phyloP scores from a whole-genome alignment of 2,797 vertebrate genomes.

The Psittacula echo region DNA sequence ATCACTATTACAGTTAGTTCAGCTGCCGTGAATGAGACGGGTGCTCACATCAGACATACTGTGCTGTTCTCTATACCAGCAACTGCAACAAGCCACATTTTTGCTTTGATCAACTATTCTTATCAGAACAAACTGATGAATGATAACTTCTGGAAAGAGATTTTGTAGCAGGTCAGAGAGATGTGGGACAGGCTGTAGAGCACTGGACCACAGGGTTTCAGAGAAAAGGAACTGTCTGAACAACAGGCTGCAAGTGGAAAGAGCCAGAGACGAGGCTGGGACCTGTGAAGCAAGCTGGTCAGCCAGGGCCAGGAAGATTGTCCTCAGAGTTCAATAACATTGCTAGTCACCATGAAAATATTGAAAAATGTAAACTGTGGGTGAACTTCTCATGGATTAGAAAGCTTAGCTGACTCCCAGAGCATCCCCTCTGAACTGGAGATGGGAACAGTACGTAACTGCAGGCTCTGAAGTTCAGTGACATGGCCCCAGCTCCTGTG shows the following conservation, averaged over 20 bases:
- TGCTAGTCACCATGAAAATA: conserved; percentile 41
- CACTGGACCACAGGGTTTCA: neutral
- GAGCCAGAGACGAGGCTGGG: neutral
- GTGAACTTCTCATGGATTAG: neutral
- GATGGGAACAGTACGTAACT: neutral
- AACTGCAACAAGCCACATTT: neutral
- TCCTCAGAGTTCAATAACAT: conserved; percentile 7
- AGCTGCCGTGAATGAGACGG: neutral
- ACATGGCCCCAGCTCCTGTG: neutral
- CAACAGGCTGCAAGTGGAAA: neutral
- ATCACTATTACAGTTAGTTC: neutral
- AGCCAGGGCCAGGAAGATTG: neutral
- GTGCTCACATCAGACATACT: neutral
- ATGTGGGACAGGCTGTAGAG: neutral
- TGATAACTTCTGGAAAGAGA: neutral
- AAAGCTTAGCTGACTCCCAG: neutral
- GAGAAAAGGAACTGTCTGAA: neutral
- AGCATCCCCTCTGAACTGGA: neutral
- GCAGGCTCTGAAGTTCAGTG: neutral
- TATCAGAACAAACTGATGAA: neutral
- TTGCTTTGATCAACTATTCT: neutral
- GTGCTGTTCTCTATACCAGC: neutral
- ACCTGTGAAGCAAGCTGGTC: neutral
- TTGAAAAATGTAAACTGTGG: conserved; percentile 15
- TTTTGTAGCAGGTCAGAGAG: neutral